Conservation (phyloP, 2,888 invertebrate genomes). For the Tiphia femorata region DNA sequence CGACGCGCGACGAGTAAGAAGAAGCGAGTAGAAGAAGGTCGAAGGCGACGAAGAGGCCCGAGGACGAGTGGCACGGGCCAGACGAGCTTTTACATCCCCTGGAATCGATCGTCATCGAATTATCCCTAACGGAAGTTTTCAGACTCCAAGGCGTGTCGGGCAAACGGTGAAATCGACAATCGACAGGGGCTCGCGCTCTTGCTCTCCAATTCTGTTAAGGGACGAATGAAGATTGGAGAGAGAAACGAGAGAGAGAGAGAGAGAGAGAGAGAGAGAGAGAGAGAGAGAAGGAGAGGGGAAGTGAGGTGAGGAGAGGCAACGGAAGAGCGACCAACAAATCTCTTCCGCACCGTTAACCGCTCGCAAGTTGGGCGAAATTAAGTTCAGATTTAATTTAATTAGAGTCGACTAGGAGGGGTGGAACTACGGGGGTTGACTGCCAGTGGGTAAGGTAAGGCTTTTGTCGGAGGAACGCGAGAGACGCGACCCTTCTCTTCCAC, state of each 20-base stretch:
- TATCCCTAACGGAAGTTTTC: background rate
- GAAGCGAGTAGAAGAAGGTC: too few relatives aligned
- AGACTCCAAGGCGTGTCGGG: background rate
- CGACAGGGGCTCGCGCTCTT: background rate
- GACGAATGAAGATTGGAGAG: background rate
- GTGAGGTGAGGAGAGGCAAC: conserved; percentile 1
- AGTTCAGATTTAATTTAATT: conserved; percentile 61
- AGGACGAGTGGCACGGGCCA: too few relatives aligned
- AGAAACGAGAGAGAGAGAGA: background rate
- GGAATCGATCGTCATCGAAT: conserved; percentile 1
- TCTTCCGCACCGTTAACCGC: conserved; percentile 23
- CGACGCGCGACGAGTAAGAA: too few relatives aligned
- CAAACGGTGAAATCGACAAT: background rate
- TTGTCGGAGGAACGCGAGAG: conserved; percentile 26
- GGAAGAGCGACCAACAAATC: too few relatives aligned
- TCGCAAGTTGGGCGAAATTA: conserved; percentile 45
- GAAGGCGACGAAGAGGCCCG: too few relatives aligned
- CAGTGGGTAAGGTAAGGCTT: conserved; percentile 50
- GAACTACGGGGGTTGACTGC: conserved; percentile 38
- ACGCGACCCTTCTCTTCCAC: background rate
- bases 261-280: background rate
- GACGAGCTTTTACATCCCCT: too few relatives aligned
- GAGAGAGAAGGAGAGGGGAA: background rate
- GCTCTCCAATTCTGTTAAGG: background rate
- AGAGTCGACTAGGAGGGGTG: conserved; percentile 22